A percentile compares a stretch with the other conserved stretches of the same genome.
These are phyloP conservation scores for Percopsis omiscomaycus DNA, from an alignment of 2,797 vertebrate genomes.

Conservation along the genomic window DNA sequence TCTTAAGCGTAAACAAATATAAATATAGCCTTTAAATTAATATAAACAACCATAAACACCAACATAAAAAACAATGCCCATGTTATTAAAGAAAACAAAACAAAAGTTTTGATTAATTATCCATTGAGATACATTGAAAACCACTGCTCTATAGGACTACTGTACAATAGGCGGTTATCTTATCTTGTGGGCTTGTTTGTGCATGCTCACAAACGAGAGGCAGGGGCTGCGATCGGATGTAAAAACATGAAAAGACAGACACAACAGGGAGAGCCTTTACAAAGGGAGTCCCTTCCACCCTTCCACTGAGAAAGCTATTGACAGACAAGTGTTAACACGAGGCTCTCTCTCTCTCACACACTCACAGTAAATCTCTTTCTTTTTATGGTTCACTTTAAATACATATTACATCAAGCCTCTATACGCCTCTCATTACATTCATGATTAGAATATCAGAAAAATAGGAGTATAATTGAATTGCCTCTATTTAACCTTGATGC, in stretches of 20 bases:
- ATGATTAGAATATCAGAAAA: neutral
- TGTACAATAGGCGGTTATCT: no score
- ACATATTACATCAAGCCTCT: no score
- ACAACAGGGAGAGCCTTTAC: conserved; percentile 14
- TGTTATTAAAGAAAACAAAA: no score
- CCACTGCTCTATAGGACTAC: no score
- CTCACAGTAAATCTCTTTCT: neutral
- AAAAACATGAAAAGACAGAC: conserved; percentile 44
- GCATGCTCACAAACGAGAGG: neutral
- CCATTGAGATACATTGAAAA: no score
- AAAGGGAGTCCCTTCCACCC: conserved; percentile 35
- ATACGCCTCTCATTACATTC: neutral
- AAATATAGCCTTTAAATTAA: no score
- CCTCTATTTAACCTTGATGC: conserved; percentile 28
- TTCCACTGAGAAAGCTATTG: conserved; percentile 18
- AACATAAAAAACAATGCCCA: no score
- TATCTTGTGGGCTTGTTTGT: conserved; percentile 18
- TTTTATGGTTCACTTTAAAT: neutral
- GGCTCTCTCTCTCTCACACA: conserved; percentile 7
- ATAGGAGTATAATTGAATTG: neutral
- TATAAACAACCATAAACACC: no score
- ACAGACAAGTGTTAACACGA: conserved; percentile 25
- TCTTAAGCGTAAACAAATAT: no score
- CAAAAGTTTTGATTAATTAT: no score
- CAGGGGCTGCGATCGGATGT: conserved; percentile 28